Percentiles rank a stretch among this genome's conserved stretches.
These are phyloP conservation scores for Pyxicephalus adspersus DNA, from an alignment of 2,113 vertebrate species.

Conservation along the genomic window DNA sequence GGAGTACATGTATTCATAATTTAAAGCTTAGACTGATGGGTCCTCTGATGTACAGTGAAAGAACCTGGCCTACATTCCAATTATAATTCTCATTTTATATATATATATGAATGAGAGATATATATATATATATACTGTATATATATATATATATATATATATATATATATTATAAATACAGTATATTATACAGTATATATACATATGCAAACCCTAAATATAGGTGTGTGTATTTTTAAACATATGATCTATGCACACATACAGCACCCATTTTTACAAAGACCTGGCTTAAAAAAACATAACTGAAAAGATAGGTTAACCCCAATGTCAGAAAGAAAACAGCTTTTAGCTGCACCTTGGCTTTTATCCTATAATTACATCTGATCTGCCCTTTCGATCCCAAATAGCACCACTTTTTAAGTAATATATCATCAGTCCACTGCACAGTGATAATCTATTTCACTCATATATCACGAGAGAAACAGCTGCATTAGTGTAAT, in stretches of 20 bases:
- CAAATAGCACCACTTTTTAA: conserved; percentile 56
- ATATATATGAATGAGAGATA: too few relatives aligned
- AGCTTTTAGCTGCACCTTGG: conserved; percentile 55
- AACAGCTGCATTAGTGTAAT: conserved; percentile 57
- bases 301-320: conserved; percentile 46
- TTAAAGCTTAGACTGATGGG: too few relatives aligned
- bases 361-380: conserved; percentile 57
- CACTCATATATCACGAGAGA: conserved; percentile 57
- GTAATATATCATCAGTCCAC: conserved; percentile 53
- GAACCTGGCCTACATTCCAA: too few relatives aligned
- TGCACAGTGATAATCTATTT: conserved; percentile 55
- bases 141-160: too few relatives aligned
- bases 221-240: too few relatives aligned
- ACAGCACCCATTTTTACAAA: conserved; percentile 10
- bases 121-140: too few relatives aligned
- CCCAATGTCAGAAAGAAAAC: conserved; percentile 55
- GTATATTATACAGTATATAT: too few relatives aligned
- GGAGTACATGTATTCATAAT: too few relatives aligned
- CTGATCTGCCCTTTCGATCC: conserved; percentile 56
- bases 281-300: conserved; percentile 14
- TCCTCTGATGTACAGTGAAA: too few relatives aligned
- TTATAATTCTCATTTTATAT: too few relatives aligned
- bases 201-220: too few relatives aligned
- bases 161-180: too few relatives aligned
- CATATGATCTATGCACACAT: conserved; percentile 12